Conservation (phyloP, 2,113 vertebrate genomes). For the Telmatochromis sp. region DNA sequence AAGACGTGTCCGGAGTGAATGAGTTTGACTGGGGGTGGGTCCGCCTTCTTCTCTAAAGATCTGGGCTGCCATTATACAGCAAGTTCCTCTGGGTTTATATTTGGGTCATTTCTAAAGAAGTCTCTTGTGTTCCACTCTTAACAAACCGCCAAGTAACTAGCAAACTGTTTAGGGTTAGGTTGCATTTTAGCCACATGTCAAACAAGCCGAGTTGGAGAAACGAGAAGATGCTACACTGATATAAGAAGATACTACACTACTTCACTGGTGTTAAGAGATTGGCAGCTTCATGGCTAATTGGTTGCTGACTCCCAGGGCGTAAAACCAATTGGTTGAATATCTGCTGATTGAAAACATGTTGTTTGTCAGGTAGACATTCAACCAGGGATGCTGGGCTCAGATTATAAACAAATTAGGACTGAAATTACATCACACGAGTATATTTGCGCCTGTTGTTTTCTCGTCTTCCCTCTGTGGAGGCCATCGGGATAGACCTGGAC, state of each 20-base stretch:
- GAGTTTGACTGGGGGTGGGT: constrained; percentile 32
- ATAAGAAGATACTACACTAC: no score
- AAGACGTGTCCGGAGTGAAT: constrained; percentile 30
- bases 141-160: background rate
- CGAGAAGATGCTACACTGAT: background rate
- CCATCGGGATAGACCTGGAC: background rate
- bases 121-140: background rate
- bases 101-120: background rate
- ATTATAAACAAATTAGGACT: background rate
- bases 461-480: background rate
- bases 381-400: background rate
- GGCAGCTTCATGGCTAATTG: no score
- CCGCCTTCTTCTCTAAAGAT: background rate
- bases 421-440: background rate
- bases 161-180: background rate
- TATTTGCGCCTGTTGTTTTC: background rate
- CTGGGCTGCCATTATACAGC: background rate
- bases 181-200: background rate
- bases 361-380: background rate
- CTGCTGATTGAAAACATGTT: background rate
- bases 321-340: background rate
- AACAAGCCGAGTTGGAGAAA: background rate
- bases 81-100: background rate
- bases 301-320: background rate
- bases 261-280: no score